phyloP scores from a whole-genome alignment of 2,113 vertebrate genomes.

The Gasterosteus nipponicus region DNA sequence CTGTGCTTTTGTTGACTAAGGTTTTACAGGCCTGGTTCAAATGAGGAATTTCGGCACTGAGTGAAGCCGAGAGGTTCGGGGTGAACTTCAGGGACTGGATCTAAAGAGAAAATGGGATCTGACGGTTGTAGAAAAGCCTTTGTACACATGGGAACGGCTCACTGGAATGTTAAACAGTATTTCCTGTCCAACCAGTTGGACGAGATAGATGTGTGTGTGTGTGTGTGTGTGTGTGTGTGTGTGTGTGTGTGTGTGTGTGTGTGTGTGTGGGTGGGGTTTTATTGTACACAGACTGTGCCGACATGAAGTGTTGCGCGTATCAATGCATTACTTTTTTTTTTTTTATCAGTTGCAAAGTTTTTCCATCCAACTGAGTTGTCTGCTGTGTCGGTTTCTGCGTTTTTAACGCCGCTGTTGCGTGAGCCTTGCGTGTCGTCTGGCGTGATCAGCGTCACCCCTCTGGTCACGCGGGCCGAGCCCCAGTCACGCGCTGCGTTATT shows the following conservation, averaged over 20 bases:
- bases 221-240: slow-evolving; percentile 11
- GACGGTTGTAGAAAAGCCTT: not conserved
- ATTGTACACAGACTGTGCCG: slow-evolving; percentile 4
- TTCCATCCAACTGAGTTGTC: slow-evolving; percentile 7
- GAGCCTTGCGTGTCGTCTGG: slow-evolving; percentile 55
- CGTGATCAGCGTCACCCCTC: slow-evolving; percentile 62
- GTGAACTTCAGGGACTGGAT: slow-evolving; percentile 10
- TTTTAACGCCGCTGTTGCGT: slow-evolving; percentile 24
- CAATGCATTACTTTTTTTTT: slow-evolving; percentile 32
- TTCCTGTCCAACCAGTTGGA: slow-evolving; percentile 58
- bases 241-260: slow-evolving; percentile 7
- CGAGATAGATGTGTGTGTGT: slow-evolving; percentile 9
- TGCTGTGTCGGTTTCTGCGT: not conserved
- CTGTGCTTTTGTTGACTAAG: slow-evolving; percentile 47
- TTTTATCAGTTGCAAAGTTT: not conserved
- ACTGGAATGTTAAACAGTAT: not conserved
- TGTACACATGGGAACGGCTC: slow-evolving; percentile 8
- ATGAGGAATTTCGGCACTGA: slow-evolving; percentile 46
- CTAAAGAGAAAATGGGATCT: not conserved
- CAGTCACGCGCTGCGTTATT: slow-evolving; percentile 53
- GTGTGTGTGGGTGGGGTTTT: not conserved
- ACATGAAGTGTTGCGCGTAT: slow-evolving; percentile 8
- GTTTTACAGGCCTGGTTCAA: slow-evolving; percentile 53
- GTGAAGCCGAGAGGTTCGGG: slow-evolving; percentile 2
- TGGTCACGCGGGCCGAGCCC: slow-evolving; percentile 62